Evolutionary conservation across 2,797 vertebrate species (phyloP).

Genomic region (Phoxinus dragarum): DNA sequence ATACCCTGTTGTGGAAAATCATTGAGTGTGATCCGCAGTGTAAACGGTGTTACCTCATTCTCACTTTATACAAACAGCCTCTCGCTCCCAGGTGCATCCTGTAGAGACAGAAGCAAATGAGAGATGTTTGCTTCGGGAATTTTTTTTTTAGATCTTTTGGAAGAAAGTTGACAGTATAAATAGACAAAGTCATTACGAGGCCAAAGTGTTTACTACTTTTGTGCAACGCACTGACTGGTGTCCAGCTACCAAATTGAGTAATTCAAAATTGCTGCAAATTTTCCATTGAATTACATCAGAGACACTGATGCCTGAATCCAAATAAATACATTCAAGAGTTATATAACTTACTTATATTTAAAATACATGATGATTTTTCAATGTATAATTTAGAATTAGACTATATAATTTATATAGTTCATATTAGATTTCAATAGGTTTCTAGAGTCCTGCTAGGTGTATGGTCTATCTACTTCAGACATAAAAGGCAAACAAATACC

Average conservation of each 20-base stretch:
- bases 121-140: slow-evolving; percentile 48
- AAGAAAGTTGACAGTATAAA: slow-evolving; percentile 32
- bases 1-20: slow-evolving; percentile 51
- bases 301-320: background rate
- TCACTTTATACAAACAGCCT: slow-evolving; percentile 47
- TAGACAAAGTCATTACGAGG: slow-evolving; percentile 21
- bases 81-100: slow-evolving; percentile 60
- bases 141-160: slow-evolving; percentile 9
- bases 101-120: slow-evolving; percentile 51
- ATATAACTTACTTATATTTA: background rate
- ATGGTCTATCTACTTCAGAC: slow-evolving; percentile 16
- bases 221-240: background rate
- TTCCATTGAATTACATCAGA: slow-evolving; percentile 3
- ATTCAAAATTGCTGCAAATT: background rate
- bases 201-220: slow-evolving; percentile 26
- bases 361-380: background rate
- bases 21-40: slow-evolving; percentile 35
- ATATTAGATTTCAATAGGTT: slow-evolving; percentile 20
- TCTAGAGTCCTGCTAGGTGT: slow-evolving; percentile 21
- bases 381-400: background rate
- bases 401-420: no score
- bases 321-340: background rate
- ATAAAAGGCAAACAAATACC: slow-evolving; percentile 16
- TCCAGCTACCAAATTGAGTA: background rate
- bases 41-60: slow-evolving; percentile 46